phyloP scores from a whole-genome alignment of 2,113 vertebrate genomes.

The Ailuropoda melanoleuca region DNA sequence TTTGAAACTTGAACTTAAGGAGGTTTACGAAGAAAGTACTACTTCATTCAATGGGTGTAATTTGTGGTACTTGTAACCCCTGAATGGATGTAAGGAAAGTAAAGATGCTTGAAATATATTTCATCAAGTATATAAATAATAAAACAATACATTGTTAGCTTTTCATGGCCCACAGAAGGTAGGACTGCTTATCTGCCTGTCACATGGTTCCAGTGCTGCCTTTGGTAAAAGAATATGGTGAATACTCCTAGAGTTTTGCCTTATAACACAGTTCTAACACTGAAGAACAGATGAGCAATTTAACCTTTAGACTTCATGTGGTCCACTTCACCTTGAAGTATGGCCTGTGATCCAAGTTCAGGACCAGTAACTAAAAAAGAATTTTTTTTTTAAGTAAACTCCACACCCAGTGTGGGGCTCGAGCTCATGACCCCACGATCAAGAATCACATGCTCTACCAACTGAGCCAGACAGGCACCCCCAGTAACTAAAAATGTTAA shows the following conservation, averaged over 20 bases:
- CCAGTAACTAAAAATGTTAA: neutral
- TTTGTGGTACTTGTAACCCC: neutral
- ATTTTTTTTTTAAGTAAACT: neutral
- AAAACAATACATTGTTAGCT: neutral
- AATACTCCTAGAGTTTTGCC: neutral
- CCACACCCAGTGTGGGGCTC: neutral
- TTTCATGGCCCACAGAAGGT: neutral
- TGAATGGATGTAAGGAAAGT: neutral
- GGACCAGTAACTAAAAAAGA: neutral
- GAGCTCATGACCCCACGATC: neutral
- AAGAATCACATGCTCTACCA: neutral
- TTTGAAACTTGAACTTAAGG: neutral
- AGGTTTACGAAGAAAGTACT: neutral
- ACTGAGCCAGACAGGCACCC: neutral
- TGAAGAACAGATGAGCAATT: neutral
- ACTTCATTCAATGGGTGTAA: neutral
- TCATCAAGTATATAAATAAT: neutral
- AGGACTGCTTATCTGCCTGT: neutral
- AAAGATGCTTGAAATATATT: conserved; percentile 21
- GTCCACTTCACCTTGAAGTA: neutral
- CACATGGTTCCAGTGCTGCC: neutral
- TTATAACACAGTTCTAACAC: neutral
- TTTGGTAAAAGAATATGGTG: neutral
- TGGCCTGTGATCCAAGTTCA: neutral
- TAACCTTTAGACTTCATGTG: neutral